Conservation (phyloP, 2,797 vertebrate genomes). For the Rhinoraja longicauda region DNA sequence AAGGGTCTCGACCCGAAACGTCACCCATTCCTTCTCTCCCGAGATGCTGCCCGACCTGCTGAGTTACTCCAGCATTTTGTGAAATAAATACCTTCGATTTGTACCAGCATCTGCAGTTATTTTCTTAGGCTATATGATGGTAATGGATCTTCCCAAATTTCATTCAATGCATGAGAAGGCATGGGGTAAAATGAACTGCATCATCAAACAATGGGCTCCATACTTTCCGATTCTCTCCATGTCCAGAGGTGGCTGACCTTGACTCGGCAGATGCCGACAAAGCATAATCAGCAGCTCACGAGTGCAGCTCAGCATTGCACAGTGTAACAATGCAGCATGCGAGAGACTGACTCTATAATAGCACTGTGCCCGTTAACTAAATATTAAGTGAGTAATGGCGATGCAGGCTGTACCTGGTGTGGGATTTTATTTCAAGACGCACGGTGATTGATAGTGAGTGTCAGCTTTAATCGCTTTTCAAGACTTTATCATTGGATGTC, state of each 20-base stretch:
- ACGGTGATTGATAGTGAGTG: neutral
- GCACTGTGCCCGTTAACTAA: neutral
- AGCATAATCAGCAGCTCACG: neutral
- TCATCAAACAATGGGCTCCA: neutral
- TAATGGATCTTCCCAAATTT: neutral
- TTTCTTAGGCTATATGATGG: neutral
- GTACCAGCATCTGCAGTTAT: no score
- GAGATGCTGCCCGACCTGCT: no score
- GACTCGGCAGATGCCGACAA: neutral
- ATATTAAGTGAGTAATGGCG: neutral
- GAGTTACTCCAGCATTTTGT: no score
- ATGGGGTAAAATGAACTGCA: neutral
- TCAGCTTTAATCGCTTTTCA: neutral
- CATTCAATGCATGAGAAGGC: neutral
- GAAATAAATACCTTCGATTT: no score
- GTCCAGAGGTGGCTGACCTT: neutral
- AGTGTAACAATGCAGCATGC: neutral
- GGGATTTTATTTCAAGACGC: neutral
- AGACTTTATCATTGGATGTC: no score
- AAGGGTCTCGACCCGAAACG: no score
- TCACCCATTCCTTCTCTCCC: no score
- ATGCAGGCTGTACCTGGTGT: neutral
- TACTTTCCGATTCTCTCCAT: neutral
- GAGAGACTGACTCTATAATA: neutral
- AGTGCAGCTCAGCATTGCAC: neutral